A percentile compares a stretch with the other conserved stretches of the same genome.
Conservation (phyloP, 2,113 vertebrate genomes). For the Podarcis cretensis region DNA sequence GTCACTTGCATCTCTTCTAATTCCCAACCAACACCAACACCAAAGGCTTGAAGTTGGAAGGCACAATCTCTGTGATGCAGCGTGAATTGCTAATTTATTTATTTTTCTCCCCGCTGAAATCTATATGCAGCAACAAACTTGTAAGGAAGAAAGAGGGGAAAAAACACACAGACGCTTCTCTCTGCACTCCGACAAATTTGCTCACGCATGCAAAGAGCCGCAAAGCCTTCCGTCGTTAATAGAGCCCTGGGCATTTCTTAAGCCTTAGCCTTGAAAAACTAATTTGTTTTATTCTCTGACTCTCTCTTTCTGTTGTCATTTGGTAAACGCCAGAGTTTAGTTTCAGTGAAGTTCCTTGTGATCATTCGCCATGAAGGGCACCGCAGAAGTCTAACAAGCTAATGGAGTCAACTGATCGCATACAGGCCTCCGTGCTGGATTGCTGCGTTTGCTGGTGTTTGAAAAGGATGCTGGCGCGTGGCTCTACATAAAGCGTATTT, state of each 20-base stretch:
- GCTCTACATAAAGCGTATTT: slow-evolving; percentile 19
- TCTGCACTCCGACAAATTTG: slow-evolving; percentile 34
- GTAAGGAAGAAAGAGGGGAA: neutral
- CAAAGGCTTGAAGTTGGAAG: slow-evolving; percentile 56
- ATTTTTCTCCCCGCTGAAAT: slow-evolving; percentile 2
- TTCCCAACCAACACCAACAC: slow-evolving; percentile 28
- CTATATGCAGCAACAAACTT: neutral
- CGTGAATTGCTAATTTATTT: slow-evolving; percentile 65
- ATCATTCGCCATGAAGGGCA: slow-evolving; percentile 61
- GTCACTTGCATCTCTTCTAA: slow-evolving; percentile 34
- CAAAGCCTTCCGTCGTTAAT: slow-evolving; percentile 69
- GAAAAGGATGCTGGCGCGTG: slow-evolving; percentile 25
- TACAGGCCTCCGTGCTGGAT: slow-evolving; percentile 14
- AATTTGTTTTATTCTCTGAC: slow-evolving; percentile 72
- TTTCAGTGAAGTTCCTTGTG: slow-evolving; percentile 63
- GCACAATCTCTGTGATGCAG: slow-evolving; percentile 60
- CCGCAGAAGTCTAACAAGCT: slow-evolving; percentile 25
- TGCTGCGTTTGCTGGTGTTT: slow-evolving; percentile 37
- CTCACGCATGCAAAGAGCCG: slow-evolving; percentile 27
- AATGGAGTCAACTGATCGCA: slow-evolving; percentile 54
- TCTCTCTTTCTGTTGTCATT: slow-evolving; percentile 64
- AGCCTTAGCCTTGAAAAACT: slow-evolving; percentile 58
- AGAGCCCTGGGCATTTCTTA: slow-evolving; percentile 64
- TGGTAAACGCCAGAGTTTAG: slow-evolving; percentile 46
- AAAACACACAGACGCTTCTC: neutral